Percentiles rank a stretch among this genome's conserved stretches.
phyloP scores from a whole-genome alignment of 2,797 vertebrate genomes.

The Acanthornis magna region DNA sequence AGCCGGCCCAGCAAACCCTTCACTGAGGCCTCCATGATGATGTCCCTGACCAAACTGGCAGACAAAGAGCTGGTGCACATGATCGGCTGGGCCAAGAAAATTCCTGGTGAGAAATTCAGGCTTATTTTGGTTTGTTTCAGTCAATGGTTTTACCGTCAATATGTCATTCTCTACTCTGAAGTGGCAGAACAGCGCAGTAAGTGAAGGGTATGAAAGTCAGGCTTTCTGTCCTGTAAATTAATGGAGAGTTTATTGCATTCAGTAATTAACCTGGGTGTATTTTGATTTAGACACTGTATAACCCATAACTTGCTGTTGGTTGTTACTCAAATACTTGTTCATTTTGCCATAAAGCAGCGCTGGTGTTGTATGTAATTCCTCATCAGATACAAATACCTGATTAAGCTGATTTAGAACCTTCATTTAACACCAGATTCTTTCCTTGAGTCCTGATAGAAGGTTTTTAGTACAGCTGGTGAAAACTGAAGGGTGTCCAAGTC shows the following conservation, averaged over 20 bases:
- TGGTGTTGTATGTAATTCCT: neutral
- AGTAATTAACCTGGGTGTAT: neutral
- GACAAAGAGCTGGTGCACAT: conserved; percentile 96
- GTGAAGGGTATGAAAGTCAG: accelerated
- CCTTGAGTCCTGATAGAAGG: neutral
- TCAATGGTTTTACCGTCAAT: neutral
- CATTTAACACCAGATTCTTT: neutral
- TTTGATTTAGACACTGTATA: neutral
- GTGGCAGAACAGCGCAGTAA: neutral
- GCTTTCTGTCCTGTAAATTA: neutral
- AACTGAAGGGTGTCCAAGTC: neutral
- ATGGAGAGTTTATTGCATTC: neutral
- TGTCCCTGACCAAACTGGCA: conserved; percentile 94
- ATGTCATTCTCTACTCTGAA: neutral
- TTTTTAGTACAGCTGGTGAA: neutral
- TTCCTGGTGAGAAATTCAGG: conserved; percentile 82
- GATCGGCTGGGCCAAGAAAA: conserved; percentile 98
- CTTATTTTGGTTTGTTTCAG: neutral
- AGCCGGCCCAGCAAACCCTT: conserved; percentile 89
- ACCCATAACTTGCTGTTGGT: neutral
- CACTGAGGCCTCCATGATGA: conserved; percentile 95
- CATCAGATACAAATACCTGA: neutral
- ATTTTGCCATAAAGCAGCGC: neutral
- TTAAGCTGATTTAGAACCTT: neutral
- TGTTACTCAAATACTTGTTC: neutral